phyloP scores from a whole-genome alignment of 1,140 invertebrate species.

The Procambarus clarkii region DNA sequence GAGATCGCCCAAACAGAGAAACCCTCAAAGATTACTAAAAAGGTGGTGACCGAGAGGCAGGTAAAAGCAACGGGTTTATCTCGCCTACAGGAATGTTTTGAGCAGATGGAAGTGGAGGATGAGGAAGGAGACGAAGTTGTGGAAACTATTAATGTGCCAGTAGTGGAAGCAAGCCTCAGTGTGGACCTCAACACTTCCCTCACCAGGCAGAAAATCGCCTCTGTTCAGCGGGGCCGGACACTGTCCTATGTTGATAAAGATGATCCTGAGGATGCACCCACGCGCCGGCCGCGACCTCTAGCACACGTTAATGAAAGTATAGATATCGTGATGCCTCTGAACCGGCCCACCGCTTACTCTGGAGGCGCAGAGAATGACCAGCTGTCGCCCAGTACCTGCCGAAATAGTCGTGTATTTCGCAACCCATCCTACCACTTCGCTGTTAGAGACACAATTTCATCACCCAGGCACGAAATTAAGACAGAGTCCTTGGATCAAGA shows the following conservation, averaged over 20 bases:
- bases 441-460: constrained; percentile 18
- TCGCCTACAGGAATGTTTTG: not conserved
- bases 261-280: constrained; percentile 48
- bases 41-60: not conserved
- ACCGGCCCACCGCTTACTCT: not conserved
- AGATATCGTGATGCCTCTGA: not conserved
- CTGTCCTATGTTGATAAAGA: constrained; percentile 52
- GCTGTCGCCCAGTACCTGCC: not conserved
- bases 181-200: constrained; percentile 47
- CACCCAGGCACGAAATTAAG: not conserved
- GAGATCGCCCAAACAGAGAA: not conserved
- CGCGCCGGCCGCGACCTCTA: constrained; percentile 12
- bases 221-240: constrained; percentile 46
- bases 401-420: not conserved
- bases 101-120: constrained; percentile 40
- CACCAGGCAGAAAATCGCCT: constrained; percentile 51
- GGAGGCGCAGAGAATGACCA: not conserved
- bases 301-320: constrained; percentile 34
- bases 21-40: not conserved
- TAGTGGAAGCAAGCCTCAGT: constrained; percentile 45
- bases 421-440: constrained; percentile 63
- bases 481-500: not conserved
- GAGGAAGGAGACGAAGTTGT: constrained; percentile 9
- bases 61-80: not conserved
- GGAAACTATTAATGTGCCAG: constrained; percentile 46